Evolutionary conservation across 2,797 vertebrate genomes (phyloP), one percentile per base, ranked within the genome.

Genomic region (Florisuga fusca): DNA sequence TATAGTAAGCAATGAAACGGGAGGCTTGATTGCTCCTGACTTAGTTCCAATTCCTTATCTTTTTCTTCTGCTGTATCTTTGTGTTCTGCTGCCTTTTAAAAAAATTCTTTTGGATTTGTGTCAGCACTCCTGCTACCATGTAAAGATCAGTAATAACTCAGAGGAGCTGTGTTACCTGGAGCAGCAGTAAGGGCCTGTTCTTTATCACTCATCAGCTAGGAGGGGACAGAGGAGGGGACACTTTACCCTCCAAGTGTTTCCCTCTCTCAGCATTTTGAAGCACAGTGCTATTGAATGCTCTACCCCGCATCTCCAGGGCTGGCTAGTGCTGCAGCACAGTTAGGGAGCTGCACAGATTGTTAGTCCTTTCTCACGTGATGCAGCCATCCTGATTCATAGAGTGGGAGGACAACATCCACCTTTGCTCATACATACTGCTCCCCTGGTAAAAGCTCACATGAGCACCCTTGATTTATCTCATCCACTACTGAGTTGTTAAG

Each of bases 71-170:
- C 63, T 6, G 0, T 45, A 73, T 62, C 69, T 76, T 66, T 61
- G 45, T 64, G 71, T n/a, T n/a, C n/a, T n/a, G 23, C 22, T 57
- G 36, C 27, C 66, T 63, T 86, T 87, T 50, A 69, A 85, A 92
- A 92, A 77, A 73, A 66, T 41, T 82, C 7, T 74, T 91, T 73
- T 57, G 89, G 33, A 54, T 84, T 92, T 93, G 26, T 94, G 83
- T 88, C 91, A 91, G 80, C 29, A 55, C 26, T 90, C 19, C 59
- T 71, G 36, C n/a, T 73, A 50, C 84, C 63, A 12, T 9, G 55
- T 79, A 63, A 82, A 89, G 48, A 63, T 66, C 36, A 59, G 71
- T 18, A 76, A 58, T 22, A 78, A 21, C 22, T 36, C 2, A 0
- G 38, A 87, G 69, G 46, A 91, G 76, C 46, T 3, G 1, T 26